phyloP scores from a whole-genome alignment of 2,888 invertebrate species.

The Myathropa florea region DNA sequence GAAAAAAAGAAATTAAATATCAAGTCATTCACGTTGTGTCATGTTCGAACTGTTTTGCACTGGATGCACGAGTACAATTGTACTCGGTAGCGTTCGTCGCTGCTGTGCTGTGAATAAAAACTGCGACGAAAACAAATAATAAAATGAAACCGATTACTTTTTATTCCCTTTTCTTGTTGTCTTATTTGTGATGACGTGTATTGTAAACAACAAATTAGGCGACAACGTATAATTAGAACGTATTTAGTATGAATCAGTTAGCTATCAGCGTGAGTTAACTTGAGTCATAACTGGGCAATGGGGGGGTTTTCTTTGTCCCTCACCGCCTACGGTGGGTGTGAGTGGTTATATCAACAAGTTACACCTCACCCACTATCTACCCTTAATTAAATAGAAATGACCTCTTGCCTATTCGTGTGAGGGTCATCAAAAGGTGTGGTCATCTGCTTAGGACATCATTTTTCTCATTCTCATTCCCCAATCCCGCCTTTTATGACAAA shows the following conservation, averaged over 20 bases:
- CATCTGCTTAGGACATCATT: no score
- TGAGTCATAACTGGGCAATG: no score
- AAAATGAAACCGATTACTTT: not conserved
- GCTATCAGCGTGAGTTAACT: no score
- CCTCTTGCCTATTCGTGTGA: no score
- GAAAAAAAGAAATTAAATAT: not conserved
- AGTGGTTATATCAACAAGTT: no score
- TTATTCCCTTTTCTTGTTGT: not conserved
- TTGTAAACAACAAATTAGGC: slow-evolving; percentile 31
- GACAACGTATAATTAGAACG: slow-evolving; percentile 29
- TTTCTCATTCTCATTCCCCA: no score
- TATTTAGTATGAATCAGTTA: slow-evolving; percentile 16
- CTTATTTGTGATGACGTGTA: not conserved
- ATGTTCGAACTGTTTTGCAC: not conserved
- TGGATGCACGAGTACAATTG: not conserved
- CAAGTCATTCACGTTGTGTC: not conserved
- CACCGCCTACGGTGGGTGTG: no score
- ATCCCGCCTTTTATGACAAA: no score
- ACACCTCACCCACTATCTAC: no score
- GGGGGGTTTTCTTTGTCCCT: no score
- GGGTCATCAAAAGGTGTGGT: no score
- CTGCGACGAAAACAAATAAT: not conserved
- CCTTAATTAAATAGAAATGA: no score
- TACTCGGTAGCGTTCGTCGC: slow-evolving; percentile 27
- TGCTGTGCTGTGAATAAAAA: not conserved